Evolutionary conservation across 2,888 invertebrate genomes (phyloP).

Genomic region (Tenthredo livida): DNA sequence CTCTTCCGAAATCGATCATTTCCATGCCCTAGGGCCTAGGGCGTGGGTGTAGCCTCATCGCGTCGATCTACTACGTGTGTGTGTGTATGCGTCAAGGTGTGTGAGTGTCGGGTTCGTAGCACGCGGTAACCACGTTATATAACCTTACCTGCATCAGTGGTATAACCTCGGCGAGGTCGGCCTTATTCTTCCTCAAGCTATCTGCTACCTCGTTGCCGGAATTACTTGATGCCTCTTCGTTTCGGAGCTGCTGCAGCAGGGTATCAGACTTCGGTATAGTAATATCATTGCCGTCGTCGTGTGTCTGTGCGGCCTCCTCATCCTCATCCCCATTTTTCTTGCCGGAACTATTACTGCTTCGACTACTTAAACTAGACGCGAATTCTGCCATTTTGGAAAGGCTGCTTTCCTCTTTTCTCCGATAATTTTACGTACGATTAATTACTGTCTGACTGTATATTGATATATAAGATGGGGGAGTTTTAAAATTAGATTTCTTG

Average conservation of each 20-base stretch:
- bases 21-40: conserved; percentile 16
- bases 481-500: no score
- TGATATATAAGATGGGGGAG: no score
- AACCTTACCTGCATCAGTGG: conserved; percentile 70
- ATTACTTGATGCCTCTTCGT: neutral
- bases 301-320: neutral
- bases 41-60: conserved; percentile 5
- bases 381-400: neutral
- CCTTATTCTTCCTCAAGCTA: neutral
- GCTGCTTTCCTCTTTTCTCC: neutral
- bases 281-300: no score
- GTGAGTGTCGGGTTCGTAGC: conserved; percentile 4
- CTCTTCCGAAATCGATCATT: neutral
- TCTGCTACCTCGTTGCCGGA: neutral
- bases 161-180: conserved; percentile 57
- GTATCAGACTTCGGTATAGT: neutral
- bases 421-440: neutral
- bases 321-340: neutral
- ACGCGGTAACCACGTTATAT: conserved; percentile 58
- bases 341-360: neutral
- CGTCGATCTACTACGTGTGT: neutral
- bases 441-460: no score
- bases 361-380: neutral
- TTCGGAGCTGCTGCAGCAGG: neutral
- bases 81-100: neutral